A percentile compares a stretch with the other conserved stretches of the same genome.
Evolutionary conservation across 2,113 vertebrate species (phyloP).

Genomic region (Mesoclemmys tuberculata): DNA sequence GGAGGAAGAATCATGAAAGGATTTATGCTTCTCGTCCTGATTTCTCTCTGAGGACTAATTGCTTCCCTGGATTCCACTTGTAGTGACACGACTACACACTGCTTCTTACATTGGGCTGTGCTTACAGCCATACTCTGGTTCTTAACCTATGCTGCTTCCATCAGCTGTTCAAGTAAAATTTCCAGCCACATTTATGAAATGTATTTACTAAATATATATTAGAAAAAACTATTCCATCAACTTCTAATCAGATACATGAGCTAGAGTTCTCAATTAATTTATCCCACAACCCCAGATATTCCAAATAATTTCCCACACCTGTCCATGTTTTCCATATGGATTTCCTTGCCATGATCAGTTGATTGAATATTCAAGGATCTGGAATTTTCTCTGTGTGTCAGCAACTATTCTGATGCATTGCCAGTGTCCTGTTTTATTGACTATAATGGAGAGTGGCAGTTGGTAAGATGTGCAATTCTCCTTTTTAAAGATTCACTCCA

Average conservation of each 20-base stretch:
- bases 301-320: neutral
- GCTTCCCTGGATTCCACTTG: neutral
- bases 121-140: neutral
- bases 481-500: constrained; percentile 8
- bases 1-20: neutral
- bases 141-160: neutral
- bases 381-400: neutral
- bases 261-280: constrained; percentile 22
- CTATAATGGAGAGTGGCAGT: neutral
- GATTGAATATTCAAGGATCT: neutral
- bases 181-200: neutral
- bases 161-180: neutral
- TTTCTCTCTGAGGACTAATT: neutral
- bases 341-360: neutral
- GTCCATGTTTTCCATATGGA: neutral
- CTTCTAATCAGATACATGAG: constrained; percentile 7
- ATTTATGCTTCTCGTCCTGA: neutral
- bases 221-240: constrained; percentile 7
- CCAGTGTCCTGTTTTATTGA: neutral
- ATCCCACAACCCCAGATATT: neutral
- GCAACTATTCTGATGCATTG: neutral
- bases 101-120: neutral
- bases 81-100: neutral
- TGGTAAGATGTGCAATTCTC: neutral
- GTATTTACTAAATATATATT: neutral